Evolutionary conservation across 2,797 vertebrate species (phyloP), one percentile per base, ranked within the genome.

Genomic region (Coranthus polyacanthus): DNA sequence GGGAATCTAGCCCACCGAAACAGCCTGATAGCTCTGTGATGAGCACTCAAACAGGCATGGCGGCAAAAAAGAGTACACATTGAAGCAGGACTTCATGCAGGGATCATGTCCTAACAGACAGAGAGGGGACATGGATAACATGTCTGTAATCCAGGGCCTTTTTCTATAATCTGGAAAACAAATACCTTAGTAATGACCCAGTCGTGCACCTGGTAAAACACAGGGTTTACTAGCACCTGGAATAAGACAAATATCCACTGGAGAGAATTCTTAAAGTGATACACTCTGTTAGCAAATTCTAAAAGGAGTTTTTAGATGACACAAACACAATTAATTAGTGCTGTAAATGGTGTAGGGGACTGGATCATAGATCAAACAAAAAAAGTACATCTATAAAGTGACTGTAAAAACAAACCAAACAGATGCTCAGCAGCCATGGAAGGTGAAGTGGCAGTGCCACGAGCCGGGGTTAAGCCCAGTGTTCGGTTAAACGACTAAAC

Each of bases 201-300:
- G 85, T 70, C 72, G 53, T 81, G 86, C 93, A 94, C 93, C 93
- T 94, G 92, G 92, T 93, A 91, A 93, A 93, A 94, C 90, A 92
- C 81, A 89, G 86, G 86, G 68, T 85, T 88, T 81, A 72, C 82
- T 73, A 81, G 74, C 93, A 94, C 92, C 90, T 94, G 90, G 88
- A 94, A 92, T 91, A 88, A 92, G 86, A 90, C 77, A 88, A 88
- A 92, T 90, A 89, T 86, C 78, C 79, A 67, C 61, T 61, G 74
- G 82, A 79, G 81, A 78, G 63, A 68, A 59, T 81, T 91, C 87
- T 92, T 92, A 93, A 94, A 92, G 88, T 72, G 70, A 75, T 76
- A 91, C 59, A 21, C 70, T 50, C 70, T 54, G 62, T 68, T 34
- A 67, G 41, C 16, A 56, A 74, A 75, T 60, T 15, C 10, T 43